Evolutionary conservation across 2,888 invertebrate species (phyloP).

Genomic region (Eupithecia subfuscata): DNA sequence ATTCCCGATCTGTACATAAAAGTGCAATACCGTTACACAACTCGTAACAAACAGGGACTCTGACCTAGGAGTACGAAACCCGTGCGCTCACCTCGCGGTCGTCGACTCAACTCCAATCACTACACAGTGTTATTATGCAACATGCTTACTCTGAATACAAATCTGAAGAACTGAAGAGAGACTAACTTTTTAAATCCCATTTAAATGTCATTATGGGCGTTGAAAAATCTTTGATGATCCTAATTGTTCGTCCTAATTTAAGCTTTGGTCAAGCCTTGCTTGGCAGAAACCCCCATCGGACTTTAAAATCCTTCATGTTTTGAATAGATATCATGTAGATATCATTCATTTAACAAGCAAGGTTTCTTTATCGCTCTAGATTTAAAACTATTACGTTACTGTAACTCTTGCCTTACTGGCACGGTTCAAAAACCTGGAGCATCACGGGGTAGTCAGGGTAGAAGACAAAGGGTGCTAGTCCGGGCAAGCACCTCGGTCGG

Average conservation of each 20-base stretch:
- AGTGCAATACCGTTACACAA: conserved; percentile 35
- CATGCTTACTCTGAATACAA: conserved; percentile 14
- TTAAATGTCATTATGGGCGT: not conserved
- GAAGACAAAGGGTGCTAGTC: conserved; percentile 69
- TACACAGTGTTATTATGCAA: conserved; percentile 49
- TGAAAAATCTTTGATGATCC: not conserved
- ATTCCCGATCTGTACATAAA: conserved; percentile 21
- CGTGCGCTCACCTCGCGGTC: conserved; percentile 68
- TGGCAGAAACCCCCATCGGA: not conserved
- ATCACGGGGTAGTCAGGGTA: conserved; percentile 44
- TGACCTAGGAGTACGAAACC: conserved; percentile 62
- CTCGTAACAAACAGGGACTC: conserved; percentile 54
- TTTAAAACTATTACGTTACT: not conserved
- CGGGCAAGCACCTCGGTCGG: conserved; percentile 67
- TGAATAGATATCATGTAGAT: not conserved
- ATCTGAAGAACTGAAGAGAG: not conserved
- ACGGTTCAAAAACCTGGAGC: conserved; percentile 54
- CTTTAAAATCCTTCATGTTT: not conserved
- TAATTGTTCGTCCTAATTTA: not conserved
- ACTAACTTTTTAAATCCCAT: not conserved
- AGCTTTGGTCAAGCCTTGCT: not conserved
- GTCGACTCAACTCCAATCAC: conserved; percentile 53
- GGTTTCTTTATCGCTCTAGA: not conserved
- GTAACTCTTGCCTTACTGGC: conserved; percentile 57
- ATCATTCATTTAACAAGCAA: not conserved